Evolutionary conservation across 1,140 invertebrate species (phyloP).

Genomic region (Eciton burchellii): DNA sequence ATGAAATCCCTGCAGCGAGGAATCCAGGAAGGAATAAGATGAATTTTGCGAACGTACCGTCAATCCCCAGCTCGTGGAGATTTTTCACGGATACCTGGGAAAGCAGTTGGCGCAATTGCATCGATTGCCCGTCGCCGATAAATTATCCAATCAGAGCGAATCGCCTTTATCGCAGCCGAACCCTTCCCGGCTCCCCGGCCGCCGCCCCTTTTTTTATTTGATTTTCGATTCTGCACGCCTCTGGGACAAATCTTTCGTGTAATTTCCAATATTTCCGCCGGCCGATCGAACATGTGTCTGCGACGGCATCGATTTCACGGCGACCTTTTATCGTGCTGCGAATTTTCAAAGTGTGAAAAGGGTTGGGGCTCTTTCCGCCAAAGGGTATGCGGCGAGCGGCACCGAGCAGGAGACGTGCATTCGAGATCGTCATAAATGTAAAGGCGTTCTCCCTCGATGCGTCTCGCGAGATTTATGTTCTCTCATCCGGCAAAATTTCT

Average conservation of each 20-base stretch:
- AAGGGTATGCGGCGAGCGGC: conserved; percentile 33
- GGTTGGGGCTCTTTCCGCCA: conserved; percentile 64
- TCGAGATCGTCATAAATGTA: neutral
- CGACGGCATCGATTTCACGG: conserved; percentile 81
- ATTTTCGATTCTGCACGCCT: conserved; percentile 83
- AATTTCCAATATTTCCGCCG: conserved; percentile 82
- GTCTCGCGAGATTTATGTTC: neutral
- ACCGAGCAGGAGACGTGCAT: conserved; percentile 33
- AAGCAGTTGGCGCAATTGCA: conserved; percentile 42
- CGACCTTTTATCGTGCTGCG: conserved; percentile 66
- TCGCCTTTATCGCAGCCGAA: conserved; percentile 72
- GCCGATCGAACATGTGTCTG: conserved; percentile 71
- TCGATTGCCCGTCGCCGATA: conserved; percentile 74
- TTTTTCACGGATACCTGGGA: conserved; percentile 24
- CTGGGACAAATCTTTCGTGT: conserved; percentile 82
- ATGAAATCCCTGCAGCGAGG: too few relatives aligned
- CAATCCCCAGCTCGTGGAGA: conserved; percentile 5
- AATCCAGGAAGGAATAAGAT: neutral
- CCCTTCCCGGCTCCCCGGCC: conserved; percentile 74
- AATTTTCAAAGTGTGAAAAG: conserved; percentile 77
- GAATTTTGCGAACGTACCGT: neutral
- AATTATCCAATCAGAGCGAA: conserved; percentile 83
- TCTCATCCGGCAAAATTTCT: neutral
- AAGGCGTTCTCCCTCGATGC: neutral
- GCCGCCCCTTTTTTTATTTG: conserved; percentile 83